Percentiles rank a stretch among this genome's conserved stretches.
Conservation (phyloP, 2,113 vertebrate genomes). For the Pelusios castaneus region DNA sequence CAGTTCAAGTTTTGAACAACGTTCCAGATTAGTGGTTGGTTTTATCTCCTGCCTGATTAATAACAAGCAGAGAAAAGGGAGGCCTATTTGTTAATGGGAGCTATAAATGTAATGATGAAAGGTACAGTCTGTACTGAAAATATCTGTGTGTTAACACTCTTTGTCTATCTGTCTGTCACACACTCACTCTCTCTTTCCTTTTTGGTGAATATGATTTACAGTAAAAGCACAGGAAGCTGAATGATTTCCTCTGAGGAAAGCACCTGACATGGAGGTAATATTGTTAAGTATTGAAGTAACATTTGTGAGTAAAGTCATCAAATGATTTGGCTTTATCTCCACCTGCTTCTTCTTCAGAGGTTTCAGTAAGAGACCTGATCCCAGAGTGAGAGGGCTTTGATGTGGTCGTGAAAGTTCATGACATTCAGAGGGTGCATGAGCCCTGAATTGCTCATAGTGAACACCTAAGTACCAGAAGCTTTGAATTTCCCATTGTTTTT, state of each 20-base stretch:
- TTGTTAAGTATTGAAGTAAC: not conserved
- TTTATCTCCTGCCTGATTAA: not conserved
- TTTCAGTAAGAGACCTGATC: not conserved
- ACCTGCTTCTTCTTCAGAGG: not conserved
- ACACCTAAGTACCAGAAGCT: not conserved
- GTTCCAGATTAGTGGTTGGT: not conserved
- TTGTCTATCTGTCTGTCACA: not conserved
- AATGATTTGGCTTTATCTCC: not conserved
- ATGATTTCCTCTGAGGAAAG: constrained; percentile 79
- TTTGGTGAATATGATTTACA: constrained; percentile 71
- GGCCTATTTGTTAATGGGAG: not conserved
- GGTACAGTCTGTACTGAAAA: constrained; percentile 5
- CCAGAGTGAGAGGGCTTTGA: not conserved
- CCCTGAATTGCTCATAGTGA: not conserved
- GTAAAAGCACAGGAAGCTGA: constrained; percentile 82
- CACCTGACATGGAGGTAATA: constrained; percentile 66
- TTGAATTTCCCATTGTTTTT: not conserved
- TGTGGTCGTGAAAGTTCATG: not conserved
- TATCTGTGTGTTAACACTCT: rapidly evolving
- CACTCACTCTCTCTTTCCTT: constrained; percentile 59
- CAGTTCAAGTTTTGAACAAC: constrained; percentile 5
- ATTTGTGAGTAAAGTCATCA: not conserved
- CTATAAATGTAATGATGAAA: not conserved
- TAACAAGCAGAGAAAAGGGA: not conserved
- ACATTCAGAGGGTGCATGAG: rapidly evolving